Conservation (phyloP, 2,113 vertebrate species). For the Hipposideros armiger region DNA sequence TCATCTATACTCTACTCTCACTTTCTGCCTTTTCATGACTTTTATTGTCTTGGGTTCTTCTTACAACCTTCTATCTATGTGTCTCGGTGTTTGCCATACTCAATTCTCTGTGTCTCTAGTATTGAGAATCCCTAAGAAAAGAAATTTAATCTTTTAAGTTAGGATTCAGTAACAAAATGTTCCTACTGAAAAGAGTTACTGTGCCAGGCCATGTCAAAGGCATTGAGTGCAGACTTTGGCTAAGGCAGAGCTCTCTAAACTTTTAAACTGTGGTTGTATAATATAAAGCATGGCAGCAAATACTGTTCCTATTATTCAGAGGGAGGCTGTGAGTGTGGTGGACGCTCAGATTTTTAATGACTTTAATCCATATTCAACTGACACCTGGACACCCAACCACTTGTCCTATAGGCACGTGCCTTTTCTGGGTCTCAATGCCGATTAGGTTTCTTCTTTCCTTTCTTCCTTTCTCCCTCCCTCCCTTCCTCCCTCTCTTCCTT, state of each 20-base stretch:
- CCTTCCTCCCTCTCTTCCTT: background rate
- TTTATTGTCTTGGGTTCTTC: background rate
- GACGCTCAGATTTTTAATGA: background rate
- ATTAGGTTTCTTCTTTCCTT: background rate
- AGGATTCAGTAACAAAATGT: background rate
- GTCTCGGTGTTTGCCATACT: background rate
- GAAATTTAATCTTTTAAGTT: constrained; percentile 9
- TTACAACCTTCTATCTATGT: background rate
- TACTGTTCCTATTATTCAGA: background rate
- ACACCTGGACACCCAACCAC: background rate
- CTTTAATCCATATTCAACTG: background rate
- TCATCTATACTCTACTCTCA: background rate
- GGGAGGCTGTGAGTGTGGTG: background rate
- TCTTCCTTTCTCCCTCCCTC: too few relatives aligned
- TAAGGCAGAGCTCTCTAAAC: background rate
- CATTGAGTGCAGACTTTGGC: background rate
- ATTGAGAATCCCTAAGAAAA: background rate
- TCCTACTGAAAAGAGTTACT: background rate
- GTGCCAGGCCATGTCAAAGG: constrained; percentile 8
- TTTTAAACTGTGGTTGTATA: background rate
- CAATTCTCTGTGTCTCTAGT: background rate
- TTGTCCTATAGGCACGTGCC: background rate
- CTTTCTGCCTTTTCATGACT: background rate
- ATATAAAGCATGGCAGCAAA: background rate
- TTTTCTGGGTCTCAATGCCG: background rate